Evolutionary conservation across 2,113 vertebrate species (phyloP).

Genomic region (Glaucomys volans): DNA sequence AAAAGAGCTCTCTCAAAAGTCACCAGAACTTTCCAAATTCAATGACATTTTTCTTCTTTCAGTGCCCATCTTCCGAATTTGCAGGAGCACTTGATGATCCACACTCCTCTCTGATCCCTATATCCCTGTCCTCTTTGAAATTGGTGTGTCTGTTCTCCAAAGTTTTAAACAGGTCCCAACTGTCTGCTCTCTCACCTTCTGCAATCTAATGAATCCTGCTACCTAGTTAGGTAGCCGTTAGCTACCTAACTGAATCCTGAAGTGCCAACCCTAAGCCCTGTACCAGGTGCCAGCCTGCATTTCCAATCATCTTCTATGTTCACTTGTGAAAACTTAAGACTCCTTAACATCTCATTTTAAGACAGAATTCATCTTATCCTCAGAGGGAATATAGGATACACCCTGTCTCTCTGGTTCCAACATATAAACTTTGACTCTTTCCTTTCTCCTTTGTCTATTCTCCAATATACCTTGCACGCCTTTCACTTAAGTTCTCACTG

Average conservation of each 20-base stretch:
- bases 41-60: not conserved
- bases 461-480: not conserved
- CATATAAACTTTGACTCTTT: not conserved
- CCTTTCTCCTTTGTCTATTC: not conserved
- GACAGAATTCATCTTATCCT: not conserved
- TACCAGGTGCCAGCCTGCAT: not conserved
- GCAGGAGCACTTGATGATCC: not conserved
- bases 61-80: not conserved
- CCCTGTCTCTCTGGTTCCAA: not conserved
- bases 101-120: not conserved
- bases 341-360: not conserved
- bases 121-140: not conserved
- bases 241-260: not conserved
- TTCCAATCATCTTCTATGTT: not conserved
- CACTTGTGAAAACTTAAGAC: not conserved
- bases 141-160: not conserved
- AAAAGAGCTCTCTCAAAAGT: constrained; percentile 45
- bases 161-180: not conserved
- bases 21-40: constrained; percentile 3
- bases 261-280: too few relatives aligned
- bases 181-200: not conserved
- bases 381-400: not conserved
- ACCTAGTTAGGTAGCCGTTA: too few relatives aligned
- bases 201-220: too few relatives aligned
- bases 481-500: not conserved